Base-by-base conservation (phyloP, 2,797 vertebrate genomes). In the Cirrhinus molitorella region DNA sequence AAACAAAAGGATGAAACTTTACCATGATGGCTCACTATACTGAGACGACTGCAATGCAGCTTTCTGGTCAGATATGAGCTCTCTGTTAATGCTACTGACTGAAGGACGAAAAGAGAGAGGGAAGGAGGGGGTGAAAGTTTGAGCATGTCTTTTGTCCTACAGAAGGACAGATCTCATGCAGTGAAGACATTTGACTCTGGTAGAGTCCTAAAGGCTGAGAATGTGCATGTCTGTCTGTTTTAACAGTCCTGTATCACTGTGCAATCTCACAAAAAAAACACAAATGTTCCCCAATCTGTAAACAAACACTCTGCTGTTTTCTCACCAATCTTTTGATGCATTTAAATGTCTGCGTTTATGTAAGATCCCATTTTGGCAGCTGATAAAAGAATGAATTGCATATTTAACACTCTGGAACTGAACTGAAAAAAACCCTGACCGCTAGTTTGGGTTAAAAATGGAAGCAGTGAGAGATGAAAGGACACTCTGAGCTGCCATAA, bases 121-220 rank as follows among this genome's bases (percentile, higher is more conserved):
- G 63, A 51, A 67, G 19, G 21, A 43, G 31, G 13, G 34, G 49
- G 49, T 14, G 4, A 16, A 68, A 72, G 63, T 34, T n/a, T 4
- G 31, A 79, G 13, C 43, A 5, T 19, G 25, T 65, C 19, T 66
- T 76, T 43, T 81, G 61, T 81, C 77, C 82, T 82, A 84, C 66
- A 86, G 59, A 37, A 67, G 68, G 78, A 83, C 72, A 68, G 28
- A 51, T 57, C 71, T 21, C 6, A 45, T 23, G 43, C 77, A 88
- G 13, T 61, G 43, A 43, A 66, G 31, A 21, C 49, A 68, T 61
- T 10, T 45, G 37, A 71, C 17, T 65, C 34, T 40, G 51, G n/a
- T 45, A 17, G 40, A 47, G 13, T 57, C 10, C 16, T 23, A 67
- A 40, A 76, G 34, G 55, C 49, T 19, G 31, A 45, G 79, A 55